Base-by-base conservation (phyloP, 1,140 invertebrate species). In the Ephestia elutella region DNA sequence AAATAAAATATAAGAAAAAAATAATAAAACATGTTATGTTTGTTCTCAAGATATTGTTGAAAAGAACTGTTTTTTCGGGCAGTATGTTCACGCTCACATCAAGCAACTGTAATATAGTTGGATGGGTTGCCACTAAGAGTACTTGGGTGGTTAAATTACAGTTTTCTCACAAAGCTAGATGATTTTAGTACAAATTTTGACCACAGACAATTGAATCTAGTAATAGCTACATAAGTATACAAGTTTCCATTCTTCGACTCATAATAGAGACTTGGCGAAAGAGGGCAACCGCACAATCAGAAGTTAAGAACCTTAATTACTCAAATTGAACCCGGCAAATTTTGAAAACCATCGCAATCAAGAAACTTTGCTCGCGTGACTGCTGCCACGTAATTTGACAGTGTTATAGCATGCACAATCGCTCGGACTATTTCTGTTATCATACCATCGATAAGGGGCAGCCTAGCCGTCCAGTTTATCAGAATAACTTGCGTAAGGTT, bases 271-370 rank as follows among this genome's bases (percentile, higher is more conserved):
- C 56, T 20, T 56, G 38, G 19, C 13, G 48, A 57, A 57, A 57
- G 21, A 28, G 44, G 49, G n/a, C 56, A 20, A 58, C 55, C 49
- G 49, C 56, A 51, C 49, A 57, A 57, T 57, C 25, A 57, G 28
- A 51, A 13, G 49, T 28, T 21, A 51, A 10, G 17, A 58, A 10
- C 48, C 38, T 44, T 44, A 44, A 44, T 44, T 44, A 15, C 38
- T 15, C 38, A 44, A 44, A 44, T 44, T 44, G 38, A 44, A 44
- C 60, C 61, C 63, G 54, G 55, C 55, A 58, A 54, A 75, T 71
- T 79, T 79, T 66, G 57, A 70, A 74, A 75, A 71, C 68, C 65
- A 71, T 73, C 73, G 59, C 62, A 62, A 73, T 54, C 60, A 54
- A 28, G 56, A 59, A 63, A 57, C 60, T 61, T n/a, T 66, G 54